These are phyloP conservation scores for Reticulitermes speratus DNA, from an alignment of 1,140 invertebrate genomes.

Conservation along the genomic window DNA sequence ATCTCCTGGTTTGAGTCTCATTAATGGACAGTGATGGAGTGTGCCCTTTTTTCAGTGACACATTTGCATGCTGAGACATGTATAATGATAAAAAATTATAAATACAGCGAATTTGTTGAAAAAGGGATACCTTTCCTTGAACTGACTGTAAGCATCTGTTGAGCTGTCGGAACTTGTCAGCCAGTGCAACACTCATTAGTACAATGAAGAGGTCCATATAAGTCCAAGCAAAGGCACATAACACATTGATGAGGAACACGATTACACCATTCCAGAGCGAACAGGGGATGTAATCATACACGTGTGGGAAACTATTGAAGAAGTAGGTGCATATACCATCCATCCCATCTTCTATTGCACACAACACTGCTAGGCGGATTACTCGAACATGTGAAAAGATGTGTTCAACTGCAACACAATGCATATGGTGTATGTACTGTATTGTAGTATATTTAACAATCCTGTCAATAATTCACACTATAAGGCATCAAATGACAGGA, in stretches of 20 bases:
- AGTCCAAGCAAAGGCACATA: conserved; percentile 63
- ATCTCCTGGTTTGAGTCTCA: no score
- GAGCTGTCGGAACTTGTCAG: conserved; percentile 61
- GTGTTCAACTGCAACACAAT: neutral
- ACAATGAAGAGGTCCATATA: conserved; percentile 70
- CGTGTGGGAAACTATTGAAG: conserved; percentile 38
- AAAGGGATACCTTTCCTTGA: conserved; percentile 43
- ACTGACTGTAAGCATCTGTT: conserved; percentile 49
- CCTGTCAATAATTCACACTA: no score
- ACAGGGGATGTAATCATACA: conserved; percentile 46
- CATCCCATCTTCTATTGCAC: conserved; percentile 1
- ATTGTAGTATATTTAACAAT: no score
- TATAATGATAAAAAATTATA: no score
- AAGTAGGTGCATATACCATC: conserved; percentile 10
- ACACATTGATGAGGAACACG: conserved; percentile 54
- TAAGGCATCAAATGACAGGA: no score
- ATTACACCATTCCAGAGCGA: conserved; percentile 48
- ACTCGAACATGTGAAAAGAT: neutral
- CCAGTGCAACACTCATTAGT: conserved; percentile 62
- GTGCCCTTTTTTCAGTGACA: no score
- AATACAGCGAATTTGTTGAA: no score
- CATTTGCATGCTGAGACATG: no score
- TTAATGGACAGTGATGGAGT: no score
- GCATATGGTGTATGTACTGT: no score
- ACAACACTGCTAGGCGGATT: neutral